phyloP scores from a whole-genome alignment of 2,797 vertebrate species.

The Mormyrus proboscirostris region DNA sequence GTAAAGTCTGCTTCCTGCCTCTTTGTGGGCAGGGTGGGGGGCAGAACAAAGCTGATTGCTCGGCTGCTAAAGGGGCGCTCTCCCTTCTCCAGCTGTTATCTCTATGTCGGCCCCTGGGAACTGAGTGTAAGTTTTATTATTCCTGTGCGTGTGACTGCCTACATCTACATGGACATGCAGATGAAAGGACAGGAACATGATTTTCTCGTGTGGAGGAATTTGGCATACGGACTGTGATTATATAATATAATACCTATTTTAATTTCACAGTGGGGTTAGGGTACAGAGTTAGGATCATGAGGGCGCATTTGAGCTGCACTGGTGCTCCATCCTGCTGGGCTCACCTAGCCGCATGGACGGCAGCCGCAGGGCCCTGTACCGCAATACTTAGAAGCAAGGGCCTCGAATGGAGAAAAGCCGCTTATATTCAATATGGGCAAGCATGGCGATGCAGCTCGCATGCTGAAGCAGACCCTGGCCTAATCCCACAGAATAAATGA shows the following conservation, averaged over 20 bases:
- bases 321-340: neutral
- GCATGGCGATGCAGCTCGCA: conserved; percentile 51
- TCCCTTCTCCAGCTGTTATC: neutral
- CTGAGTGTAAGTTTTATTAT: neutral
- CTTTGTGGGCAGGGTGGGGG: conserved; percentile 4
- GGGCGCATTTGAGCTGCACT: neutral
- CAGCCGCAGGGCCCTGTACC: conserved; percentile 51
- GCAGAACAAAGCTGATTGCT: neutral
- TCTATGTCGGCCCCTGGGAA: neutral
- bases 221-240: neutral
- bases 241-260: neutral
- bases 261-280: neutral
- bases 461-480: conserved; percentile 35
- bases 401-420: conserved; percentile 67
- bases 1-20: neutral
- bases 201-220: neutral
- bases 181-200: neutral
- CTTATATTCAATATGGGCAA: conserved; percentile 70
- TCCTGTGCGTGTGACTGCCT: neutral
- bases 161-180: neutral
- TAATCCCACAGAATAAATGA: conserved; percentile 58
- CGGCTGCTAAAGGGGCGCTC: neutral
- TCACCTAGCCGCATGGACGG: neutral
- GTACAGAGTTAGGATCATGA: neutral
- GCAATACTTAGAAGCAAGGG: conserved; percentile 67